A percentile compares a stretch with the other conserved stretches of the same genome.
Conservation (phyloP, 2,797 vertebrate genomes). For the Alcedo quadribrachys region DNA sequence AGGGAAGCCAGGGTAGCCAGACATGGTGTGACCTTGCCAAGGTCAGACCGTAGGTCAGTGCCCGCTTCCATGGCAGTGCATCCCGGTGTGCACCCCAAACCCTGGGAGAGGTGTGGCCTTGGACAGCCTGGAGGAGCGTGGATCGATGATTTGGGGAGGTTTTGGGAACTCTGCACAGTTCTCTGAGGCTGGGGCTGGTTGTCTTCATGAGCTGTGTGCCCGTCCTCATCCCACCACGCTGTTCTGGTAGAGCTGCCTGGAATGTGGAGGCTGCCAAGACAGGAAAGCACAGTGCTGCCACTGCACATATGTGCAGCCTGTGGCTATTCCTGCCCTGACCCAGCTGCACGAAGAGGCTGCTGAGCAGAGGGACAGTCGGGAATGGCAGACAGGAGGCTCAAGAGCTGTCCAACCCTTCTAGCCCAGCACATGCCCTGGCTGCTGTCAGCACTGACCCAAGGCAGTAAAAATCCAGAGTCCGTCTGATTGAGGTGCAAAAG, state of each 20-base stretch:
- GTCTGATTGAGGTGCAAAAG: neutral
- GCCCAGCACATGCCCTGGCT: too few species aligned
- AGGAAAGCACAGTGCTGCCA: neutral
- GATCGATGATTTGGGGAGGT: neutral
- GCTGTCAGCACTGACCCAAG: accelerated
- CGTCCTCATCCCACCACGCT: neutral
- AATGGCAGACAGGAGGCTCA: neutral
- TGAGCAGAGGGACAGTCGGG: neutral
- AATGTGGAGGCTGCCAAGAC: neutral
- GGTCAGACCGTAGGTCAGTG: neutral
- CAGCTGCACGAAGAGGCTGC: accelerated
- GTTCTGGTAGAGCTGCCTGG: neutral
- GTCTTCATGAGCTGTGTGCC: neutral
- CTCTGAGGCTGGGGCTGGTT: neutral
- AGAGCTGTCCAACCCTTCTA: neutral
- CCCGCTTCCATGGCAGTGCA: accelerated
- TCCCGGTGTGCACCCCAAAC: neutral
- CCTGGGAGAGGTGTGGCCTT: neutral
- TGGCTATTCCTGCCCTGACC: neutral
- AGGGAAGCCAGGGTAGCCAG: neutral
- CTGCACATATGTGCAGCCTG: neutral
- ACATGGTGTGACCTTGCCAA: accelerated
- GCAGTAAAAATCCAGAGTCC: neutral
- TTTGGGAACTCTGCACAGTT: neutral
- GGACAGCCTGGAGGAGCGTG: accelerated